Percentiles rank a stretch among this genome's conserved stretches.
These are phyloP conservation scores for Shinisaurus crocodilurus DNA, from an alignment of 2,113 vertebrate species.

Conservation along the genomic window DNA sequence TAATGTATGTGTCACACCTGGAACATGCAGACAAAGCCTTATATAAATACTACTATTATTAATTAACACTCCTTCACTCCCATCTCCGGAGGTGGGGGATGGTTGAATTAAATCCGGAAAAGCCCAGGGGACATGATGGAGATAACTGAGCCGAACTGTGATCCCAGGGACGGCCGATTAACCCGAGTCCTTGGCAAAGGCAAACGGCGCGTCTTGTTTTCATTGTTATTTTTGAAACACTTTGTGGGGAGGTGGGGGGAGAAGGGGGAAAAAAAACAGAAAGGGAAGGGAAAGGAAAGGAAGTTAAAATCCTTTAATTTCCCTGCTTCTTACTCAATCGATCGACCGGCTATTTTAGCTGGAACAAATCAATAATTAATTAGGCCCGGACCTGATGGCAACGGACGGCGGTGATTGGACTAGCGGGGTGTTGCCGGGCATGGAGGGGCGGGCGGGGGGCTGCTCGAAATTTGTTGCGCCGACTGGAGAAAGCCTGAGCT, in stretches of 20 bases:
- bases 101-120: neutral
- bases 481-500: neutral
- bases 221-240: neutral
- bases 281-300: neutral
- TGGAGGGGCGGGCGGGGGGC: no score
- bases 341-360: neutral
- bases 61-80: neutral
- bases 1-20: neutral
- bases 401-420: neutral
- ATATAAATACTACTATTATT: neutral
- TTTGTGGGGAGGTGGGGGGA: neutral
- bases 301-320: neutral
- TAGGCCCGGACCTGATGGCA: neutral
- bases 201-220: neutral
- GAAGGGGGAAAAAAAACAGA: neutral
- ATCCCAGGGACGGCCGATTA: neutral
- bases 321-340: constrained; percentile 15
- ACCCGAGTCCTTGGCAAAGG: neutral
- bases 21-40: neutral
- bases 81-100: neutral
- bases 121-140: neutral
- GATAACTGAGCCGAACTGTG: no score
- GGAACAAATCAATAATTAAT: constrained; percentile 38
- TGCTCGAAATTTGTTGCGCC: neutral
- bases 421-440: neutral